These are phyloP conservation scores for Drosophila sp. DNA, from an alignment of 1,140 invertebrate genomes.

Conservation along the genomic window DNA sequence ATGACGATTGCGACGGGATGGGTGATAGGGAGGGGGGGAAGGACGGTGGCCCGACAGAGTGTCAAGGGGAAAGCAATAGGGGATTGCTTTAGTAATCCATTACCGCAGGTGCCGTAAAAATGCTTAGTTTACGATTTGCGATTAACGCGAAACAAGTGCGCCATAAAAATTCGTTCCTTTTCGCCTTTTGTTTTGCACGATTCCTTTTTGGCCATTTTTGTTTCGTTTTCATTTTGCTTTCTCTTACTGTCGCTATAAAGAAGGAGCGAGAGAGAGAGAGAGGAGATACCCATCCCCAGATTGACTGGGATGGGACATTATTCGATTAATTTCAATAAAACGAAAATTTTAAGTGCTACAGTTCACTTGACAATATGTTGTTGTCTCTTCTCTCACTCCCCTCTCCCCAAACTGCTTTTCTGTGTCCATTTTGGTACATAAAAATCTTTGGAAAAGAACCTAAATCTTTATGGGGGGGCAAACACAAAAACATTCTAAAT, in stretches of 20 bases:
- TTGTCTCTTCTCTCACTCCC: not conserved
- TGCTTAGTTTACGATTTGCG: slow-evolving; percentile 80
- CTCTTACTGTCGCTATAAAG: slow-evolving; percentile 4
- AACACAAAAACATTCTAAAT: slow-evolving; percentile 1
- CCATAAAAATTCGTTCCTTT: slow-evolving; percentile 65
- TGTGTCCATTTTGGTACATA: slow-evolving; percentile 5
- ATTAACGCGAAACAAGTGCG: slow-evolving; percentile 79
- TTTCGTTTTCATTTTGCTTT: slow-evolving; percentile 2
- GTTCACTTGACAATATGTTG: slow-evolving; percentile 17
- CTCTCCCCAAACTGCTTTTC: not conserved
- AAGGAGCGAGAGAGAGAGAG: not conserved
- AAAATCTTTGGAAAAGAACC: slow-evolving; percentile 9
- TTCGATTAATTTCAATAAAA: slow-evolving; percentile 81
- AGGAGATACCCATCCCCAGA: not conserved
- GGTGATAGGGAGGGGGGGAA: not conserved
- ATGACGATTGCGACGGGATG: slow-evolving; percentile 53
- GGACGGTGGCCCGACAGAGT: not conserved
- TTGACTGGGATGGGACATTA: slow-evolving; percentile 43
- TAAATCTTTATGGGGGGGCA: not conserved
- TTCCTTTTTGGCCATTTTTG: slow-evolving; percentile 9
- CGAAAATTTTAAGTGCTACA: slow-evolving; percentile 50
- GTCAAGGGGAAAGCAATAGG: not conserved
- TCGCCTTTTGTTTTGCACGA: slow-evolving; percentile 42
- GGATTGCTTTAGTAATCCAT: slow-evolving; percentile 71
- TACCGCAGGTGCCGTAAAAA: slow-evolving; percentile 80